These are phyloP conservation scores for Liodrosophila aerea DNA, from an alignment of 2,888 invertebrate species.

Conservation along the genomic window DNA sequence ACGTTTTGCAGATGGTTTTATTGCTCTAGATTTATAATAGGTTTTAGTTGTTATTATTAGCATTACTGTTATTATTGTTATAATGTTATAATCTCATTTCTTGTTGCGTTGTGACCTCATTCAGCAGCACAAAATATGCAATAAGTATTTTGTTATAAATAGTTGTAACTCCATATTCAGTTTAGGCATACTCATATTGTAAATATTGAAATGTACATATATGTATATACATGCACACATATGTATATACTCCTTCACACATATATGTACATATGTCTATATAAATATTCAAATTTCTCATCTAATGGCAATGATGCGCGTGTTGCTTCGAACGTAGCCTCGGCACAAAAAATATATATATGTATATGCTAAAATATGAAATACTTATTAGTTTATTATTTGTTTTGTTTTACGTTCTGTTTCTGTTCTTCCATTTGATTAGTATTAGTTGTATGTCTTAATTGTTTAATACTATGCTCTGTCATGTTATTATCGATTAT, in stretches of 20 bases:
- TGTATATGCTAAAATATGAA: conserved; percentile 53
- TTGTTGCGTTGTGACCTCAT: conserved; percentile 76
- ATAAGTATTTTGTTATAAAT: conserved; percentile 60
- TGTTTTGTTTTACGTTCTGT: conserved; percentile 21
- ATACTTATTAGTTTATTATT: conserved; percentile 42
- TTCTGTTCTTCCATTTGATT: conserved; percentile 25
- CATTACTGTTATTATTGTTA: conserved; percentile 23
- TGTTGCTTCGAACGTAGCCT: conserved; percentile 73
- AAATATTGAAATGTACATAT: conserved; percentile 23
- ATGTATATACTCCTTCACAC: conserved; percentile 28
- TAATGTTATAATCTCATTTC: conserved; percentile 19
- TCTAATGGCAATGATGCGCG: conserved; percentile 79
- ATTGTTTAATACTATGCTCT: conserved; percentile 45
- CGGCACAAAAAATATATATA: conserved; percentile 68
- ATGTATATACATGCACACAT: conserved; percentile 23
- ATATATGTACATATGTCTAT: conserved; percentile 20
- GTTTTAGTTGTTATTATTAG: conserved; percentile 27
- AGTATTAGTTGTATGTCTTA: conserved; percentile 34
- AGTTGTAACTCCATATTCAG: conserved; percentile 44
- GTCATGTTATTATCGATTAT: conserved; percentile 45
- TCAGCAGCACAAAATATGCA: conserved; percentile 77
- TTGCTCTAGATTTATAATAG: conserved; percentile 63
- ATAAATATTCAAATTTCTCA: conserved; percentile 52
- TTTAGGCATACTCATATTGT: conserved; percentile 44
- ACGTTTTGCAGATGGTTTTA: conserved; percentile 44